Conservation (phyloP, 2,888 invertebrate genomes). For the Penaeus monodon region DNA sequence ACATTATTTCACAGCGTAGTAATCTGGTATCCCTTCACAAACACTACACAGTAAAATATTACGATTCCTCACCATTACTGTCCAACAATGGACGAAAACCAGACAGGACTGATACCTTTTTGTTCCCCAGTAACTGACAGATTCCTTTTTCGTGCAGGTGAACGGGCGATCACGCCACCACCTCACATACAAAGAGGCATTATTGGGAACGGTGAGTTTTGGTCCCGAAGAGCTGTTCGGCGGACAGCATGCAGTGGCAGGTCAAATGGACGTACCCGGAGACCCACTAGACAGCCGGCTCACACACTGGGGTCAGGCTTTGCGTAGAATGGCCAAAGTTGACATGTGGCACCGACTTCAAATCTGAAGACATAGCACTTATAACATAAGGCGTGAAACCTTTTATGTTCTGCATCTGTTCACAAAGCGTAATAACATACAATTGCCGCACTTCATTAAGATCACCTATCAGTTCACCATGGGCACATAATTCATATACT, state of each 20-base stretch:
- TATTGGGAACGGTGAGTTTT: conserved; percentile 42
- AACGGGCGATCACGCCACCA: conserved; percentile 32
- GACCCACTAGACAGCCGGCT: conserved; percentile 46
- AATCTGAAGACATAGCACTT: not conserved
- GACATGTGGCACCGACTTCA: conserved; percentile 54
- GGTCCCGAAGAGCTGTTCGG: conserved; percentile 55
- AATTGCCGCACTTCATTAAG: no score
- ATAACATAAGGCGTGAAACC: no score
- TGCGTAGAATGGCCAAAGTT: conserved; percentile 42
- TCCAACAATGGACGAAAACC: no score
- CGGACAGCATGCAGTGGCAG: conserved; percentile 2
- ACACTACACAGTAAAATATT: not conserved
- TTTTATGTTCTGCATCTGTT: no score
- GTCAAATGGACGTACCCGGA: conserved; percentile 23
- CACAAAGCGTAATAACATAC: no score
- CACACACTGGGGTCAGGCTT: conserved; percentile 46
- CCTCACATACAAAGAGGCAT: conserved; percentile 37
- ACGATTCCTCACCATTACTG: no score
- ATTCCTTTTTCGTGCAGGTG: conserved; percentile 14
- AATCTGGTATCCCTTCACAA: not conserved
- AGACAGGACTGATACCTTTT: no score
- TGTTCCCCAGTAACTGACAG: not conserved
- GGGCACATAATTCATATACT: no score
- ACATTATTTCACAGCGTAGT: not conserved
- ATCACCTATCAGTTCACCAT: no score